Conservation (phyloP, 2,113 vertebrate genomes). For the Hippocampus comes region DNA sequence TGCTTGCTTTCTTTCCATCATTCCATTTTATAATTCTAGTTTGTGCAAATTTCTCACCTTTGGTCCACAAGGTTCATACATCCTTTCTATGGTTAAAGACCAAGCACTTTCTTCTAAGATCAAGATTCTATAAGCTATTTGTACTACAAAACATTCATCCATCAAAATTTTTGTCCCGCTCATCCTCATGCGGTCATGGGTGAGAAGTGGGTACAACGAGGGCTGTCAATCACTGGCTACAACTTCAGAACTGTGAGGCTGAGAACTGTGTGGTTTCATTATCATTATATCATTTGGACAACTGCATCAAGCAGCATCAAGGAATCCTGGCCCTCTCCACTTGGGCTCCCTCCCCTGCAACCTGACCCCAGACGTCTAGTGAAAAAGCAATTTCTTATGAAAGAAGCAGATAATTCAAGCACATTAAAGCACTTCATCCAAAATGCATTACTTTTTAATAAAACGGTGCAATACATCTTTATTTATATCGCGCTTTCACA, state of each 20-base stretch:
- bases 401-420: neutral
- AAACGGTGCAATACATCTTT: neutral
- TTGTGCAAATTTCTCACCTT: constrained; percentile 8
- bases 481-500: too few relatives aligned
- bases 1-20: constrained; percentile 42
- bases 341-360: neutral
- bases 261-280: neutral
- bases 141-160: neutral
- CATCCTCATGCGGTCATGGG: too few relatives aligned
- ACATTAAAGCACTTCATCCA: neutral
- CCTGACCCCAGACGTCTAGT: neutral
- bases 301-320: too few relatives aligned
- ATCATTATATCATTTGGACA: too few relatives aligned
- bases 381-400: neutral
- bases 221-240: neutral
- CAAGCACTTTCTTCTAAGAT: neutral
- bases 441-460: neutral
- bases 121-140: neutral
- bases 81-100: neutral
- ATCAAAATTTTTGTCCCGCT: too few relatives aligned
- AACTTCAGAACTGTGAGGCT: neutral
- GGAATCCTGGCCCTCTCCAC: too few relatives aligned
- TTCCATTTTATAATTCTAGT: constrained; percentile 55
- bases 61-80: neutral
- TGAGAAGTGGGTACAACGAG: too few relatives aligned